Evolutionary conservation across 2,888 invertebrate species (phyloP), one percentile per base, ranked within the genome.

Genomic region (Pseudolycoriella hygida): DNA sequence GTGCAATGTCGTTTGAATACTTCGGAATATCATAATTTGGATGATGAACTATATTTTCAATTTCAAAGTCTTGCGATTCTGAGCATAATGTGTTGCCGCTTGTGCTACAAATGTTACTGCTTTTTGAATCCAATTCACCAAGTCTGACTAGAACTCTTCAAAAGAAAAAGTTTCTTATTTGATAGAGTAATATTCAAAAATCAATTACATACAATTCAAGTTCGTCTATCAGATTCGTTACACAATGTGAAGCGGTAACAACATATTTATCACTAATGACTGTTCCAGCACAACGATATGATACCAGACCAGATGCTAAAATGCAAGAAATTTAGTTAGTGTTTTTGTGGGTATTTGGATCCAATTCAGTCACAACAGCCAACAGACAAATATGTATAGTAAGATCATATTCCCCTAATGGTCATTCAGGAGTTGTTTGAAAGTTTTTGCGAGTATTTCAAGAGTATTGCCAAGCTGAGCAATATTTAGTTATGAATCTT

Each of bases 171-270:
- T 25, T 25, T n/a, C n/a, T n/a, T 4, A 25, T 25, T 25, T 25
- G 25, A 25, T 25, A 6, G 25, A 6, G 4, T 25, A 8, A 25
- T 25, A n/a, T n/a, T n/a, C n/a, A n/a, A n/a, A n/a, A n/a, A n/a
- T n/a, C n/a, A n/a, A 25, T 8, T 6, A 58, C 65, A 58, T 60
- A 67, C 67, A 67, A 48, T 53, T 60, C 56, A 38, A 72, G 55
- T 17, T 63, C 64, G 37, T 52, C 56, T 1, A 70, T 67, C 41
- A 74, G 56, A 52, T 69, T 68, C 1, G 67, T 57, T 1, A 74
- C 69, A 52, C 76, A 76, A 52, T 76, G 75, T 0, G 75, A 74
- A 2, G 75, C 76, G 0, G 76, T 76, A 46, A 75, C 53, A 20
- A 75, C 66, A 51, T 72, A 73, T 53, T 66, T 60, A 46, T 67